Percentiles rank a stretch among this genome's conserved stretches.
Conservation (phyloP, 2,888 invertebrate species). For the Pasiphila rectangulata region DNA sequence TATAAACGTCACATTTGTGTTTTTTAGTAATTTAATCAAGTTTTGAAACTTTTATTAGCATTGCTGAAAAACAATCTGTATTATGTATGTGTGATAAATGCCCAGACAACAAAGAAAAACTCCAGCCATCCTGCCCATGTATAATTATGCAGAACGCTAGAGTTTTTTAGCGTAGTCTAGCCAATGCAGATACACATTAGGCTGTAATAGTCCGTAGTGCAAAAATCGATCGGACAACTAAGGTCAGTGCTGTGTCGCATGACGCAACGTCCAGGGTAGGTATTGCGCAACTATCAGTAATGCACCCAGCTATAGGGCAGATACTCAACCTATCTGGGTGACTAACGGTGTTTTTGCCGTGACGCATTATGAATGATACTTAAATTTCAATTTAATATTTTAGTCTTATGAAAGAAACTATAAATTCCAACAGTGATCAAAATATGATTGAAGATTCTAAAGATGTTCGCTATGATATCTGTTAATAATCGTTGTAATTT, state of each 20-base stretch:
- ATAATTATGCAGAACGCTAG: background rate
- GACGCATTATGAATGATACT: conserved; percentile 4
- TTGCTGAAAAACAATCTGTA: too few species aligned
- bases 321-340: conserved; percentile 18
- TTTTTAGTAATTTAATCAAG: too few species aligned
- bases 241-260: conserved; percentile 68
- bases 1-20: too few species aligned
- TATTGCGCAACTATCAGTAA: conserved; percentile 65
- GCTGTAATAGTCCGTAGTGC: conserved; percentile 36
- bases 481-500: background rate
- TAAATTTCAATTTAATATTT: background rate
- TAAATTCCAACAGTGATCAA: background rate
- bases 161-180: background rate
- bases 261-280: conserved; percentile 65
- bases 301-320: conserved; percentile 28
- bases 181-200: conserved; percentile 15
- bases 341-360: conserved; percentile 11
- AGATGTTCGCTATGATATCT: background rate
- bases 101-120: conserved; percentile 15
- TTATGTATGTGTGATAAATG: too few species aligned
- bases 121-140: background rate
- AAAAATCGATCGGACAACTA: conserved; percentile 64
- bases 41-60: too few species aligned
- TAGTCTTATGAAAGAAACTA: background rate
- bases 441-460: background rate